phyloP scores from a whole-genome alignment of 1,140 invertebrate species.

The Heliconius hewitsoni region DNA sequence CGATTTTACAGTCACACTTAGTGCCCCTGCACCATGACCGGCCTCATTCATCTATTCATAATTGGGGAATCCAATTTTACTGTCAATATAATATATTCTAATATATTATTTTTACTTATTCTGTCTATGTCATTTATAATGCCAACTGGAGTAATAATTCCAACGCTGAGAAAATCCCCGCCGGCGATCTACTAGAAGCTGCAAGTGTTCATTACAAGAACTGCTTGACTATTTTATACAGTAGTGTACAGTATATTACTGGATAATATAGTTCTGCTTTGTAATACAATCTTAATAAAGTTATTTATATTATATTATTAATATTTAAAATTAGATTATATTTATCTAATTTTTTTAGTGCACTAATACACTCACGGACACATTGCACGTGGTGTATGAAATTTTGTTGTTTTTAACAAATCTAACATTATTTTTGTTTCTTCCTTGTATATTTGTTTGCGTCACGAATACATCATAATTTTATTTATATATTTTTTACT shows the following conservation, averaged over 20 bases:
- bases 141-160: neutral
- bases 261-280: neutral
- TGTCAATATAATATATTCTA: neutral
- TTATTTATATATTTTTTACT: too few species aligned
- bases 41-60: neutral
- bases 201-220: conserved; percentile 4
- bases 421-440: too few species aligned
- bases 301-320: neutral
- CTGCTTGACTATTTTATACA: neutral
- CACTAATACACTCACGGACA: too few species aligned
- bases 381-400: too few species aligned
- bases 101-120: neutral
- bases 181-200: too few species aligned
- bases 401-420: too few species aligned
- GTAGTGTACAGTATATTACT: neutral
- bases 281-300: neutral
- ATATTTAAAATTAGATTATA: too few species aligned
- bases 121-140: neutral
- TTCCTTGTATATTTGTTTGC: too few species aligned
- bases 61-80: neutral
- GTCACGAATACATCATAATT: too few species aligned
- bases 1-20: too few species aligned
- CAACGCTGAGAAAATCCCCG: neutral
- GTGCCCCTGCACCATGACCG: neutral
- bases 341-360: too few species aligned